Evolutionary conservation across 2,113 vertebrate genomes (phyloP).

Genomic region (Sorex araneus): DNA sequence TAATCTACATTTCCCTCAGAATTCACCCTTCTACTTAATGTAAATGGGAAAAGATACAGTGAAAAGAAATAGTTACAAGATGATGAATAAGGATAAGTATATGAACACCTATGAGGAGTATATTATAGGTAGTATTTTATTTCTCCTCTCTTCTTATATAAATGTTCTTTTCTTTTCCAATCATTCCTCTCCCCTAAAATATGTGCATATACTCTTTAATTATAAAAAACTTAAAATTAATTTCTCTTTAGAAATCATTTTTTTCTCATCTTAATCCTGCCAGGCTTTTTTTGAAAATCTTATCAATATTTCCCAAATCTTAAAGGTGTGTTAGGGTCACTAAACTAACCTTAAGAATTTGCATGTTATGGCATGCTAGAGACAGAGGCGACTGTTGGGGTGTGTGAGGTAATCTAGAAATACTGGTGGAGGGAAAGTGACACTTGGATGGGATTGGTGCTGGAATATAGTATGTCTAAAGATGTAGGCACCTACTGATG

Average conservation of each 20-base stretch:
- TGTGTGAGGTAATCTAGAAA: too few relatives aligned
- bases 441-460: too few relatives aligned
- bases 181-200: background rate
- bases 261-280: background rate
- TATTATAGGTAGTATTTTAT: background rate
- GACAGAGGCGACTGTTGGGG: too few relatives aligned
- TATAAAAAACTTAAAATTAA: background rate
- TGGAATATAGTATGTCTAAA: too few relatives aligned
- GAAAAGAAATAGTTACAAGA: background rate
- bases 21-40: background rate
- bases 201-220: background rate
- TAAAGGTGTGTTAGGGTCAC: background rate
- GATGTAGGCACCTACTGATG: too few relatives aligned
- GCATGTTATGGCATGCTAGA: too few relatives aligned
- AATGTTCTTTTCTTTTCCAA: background rate
- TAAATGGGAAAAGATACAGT: background rate
- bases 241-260: background rate
- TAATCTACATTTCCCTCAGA: background rate
- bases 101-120: background rate
- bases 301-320: background rate
- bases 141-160: background rate
- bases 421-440: too few relatives aligned
- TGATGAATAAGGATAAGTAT: background rate
- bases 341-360: too few relatives aligned
- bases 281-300: slow-evolving; percentile 4